Percentiles rank a stretch among this genome's conserved stretches.
Evolutionary conservation across 2,888 invertebrate species (phyloP).

Genomic region (Eupithecia tripunctaria): DNA sequence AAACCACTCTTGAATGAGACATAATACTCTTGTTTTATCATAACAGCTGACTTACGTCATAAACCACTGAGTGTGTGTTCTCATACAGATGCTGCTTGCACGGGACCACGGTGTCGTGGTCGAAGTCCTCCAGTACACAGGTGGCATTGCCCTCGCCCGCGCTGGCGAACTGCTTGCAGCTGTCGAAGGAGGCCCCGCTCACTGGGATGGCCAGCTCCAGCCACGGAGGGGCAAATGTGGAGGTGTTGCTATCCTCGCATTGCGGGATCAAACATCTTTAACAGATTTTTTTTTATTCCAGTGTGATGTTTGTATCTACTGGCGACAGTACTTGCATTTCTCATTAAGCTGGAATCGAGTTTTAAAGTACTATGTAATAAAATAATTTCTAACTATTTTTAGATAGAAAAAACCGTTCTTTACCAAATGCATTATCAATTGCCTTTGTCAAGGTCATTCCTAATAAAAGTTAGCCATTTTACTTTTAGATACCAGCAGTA

Average conservation of each 20-base stretch:
- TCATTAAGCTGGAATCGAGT: no score
- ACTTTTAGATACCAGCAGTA: background rate
- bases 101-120: conserved; percentile 43
- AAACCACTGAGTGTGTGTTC: conserved; percentile 56
- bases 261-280: conserved; percentile 64
- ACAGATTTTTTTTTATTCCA: conserved; percentile 12
- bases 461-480: background rate
- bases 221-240: conserved; percentile 72
- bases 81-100: conserved; percentile 68
- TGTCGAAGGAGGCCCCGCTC: conserved; percentile 59
- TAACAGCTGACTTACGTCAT: conserved; percentile 30
- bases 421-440: background rate
- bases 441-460: background rate
- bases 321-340: no score
- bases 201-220: conserved; percentile 72
- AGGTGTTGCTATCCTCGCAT: conserved; percentile 53
- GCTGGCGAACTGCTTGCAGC: conserved; percentile 71
- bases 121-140: conserved; percentile 64
- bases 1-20: background rate
- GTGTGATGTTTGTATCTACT: no score
- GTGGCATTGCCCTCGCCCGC: conserved; percentile 19
- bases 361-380: no score
- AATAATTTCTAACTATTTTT: no score
- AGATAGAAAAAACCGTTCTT: no score
- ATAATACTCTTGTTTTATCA: background rate